phyloP scores from a whole-genome alignment of 1,140 invertebrate species.

The Branchinecta lindahli region DNA sequence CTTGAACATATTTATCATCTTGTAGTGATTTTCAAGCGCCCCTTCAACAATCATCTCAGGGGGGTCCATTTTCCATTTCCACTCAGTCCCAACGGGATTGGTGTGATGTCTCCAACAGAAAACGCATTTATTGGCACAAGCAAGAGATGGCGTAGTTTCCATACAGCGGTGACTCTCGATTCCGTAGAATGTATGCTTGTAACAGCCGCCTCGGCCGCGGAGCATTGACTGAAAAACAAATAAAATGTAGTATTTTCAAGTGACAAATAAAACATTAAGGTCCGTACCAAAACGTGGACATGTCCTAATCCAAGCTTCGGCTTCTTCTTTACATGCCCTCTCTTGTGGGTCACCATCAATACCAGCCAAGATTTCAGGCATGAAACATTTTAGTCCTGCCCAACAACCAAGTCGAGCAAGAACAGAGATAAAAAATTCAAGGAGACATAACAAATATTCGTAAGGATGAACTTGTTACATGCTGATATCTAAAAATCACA shows the following conservation, averaged over 20 bases:
- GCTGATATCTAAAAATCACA: too few species aligned
- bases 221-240: conserved; percentile 39
- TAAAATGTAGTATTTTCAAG: neutral
- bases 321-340: too few species aligned
- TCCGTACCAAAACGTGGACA: too few species aligned
- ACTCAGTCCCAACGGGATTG: conserved; percentile 53
- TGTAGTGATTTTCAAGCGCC: conserved; percentile 39
- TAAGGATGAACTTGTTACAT: too few species aligned
- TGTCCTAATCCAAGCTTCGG: too few species aligned
- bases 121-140: conserved; percentile 52
- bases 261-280: neutral
- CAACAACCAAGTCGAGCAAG: too few species aligned
- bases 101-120: conserved; percentile 52
- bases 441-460: too few species aligned
- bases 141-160: conserved; percentile 38
- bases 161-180: conserved; percentile 41
- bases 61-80: conserved; percentile 47
- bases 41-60: conserved; percentile 39
- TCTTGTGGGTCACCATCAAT: too few species aligned
- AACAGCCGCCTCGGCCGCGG: conserved; percentile 45
- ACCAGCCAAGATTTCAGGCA: too few species aligned
- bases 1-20: conserved; percentile 46
- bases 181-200: conserved; percentile 51
- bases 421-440: too few species aligned
- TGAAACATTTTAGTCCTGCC: too few species aligned